Evolutionary conservation across 2,888 invertebrate species (phyloP).

Genomic region (Andrena fulva): DNA sequence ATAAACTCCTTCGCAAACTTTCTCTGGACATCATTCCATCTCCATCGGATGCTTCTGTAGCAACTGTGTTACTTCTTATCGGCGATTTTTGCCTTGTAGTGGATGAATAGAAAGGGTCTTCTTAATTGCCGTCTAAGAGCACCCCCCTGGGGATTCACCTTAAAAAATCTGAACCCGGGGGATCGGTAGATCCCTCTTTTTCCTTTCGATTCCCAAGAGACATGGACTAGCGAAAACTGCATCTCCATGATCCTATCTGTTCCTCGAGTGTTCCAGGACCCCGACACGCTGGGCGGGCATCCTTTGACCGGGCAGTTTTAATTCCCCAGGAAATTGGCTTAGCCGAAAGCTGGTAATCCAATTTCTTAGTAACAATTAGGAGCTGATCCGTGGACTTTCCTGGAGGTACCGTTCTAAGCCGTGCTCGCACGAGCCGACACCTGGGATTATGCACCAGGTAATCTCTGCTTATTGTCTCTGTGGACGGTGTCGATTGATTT

Average conservation of each 20-base stretch:
- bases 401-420: conserved; percentile 54
- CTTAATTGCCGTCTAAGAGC: background rate
- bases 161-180: background rate
- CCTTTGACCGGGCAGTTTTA: background rate
- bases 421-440: conserved; percentile 39
- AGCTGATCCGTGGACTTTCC: conserved; percentile 59
- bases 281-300: background rate
- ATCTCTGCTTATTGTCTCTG: conserved; percentile 74
- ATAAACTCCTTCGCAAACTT: too few species aligned
- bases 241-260: background rate
- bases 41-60: too few species aligned
- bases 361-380: conserved; percentile 78
- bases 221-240: conserved; percentile 6
- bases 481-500: conserved; percentile 72
- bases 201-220: conserved; percentile 29
- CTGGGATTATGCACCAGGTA: conserved; percentile 63
- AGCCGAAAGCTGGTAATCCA: conserved; percentile 72
- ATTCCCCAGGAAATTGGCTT: conserved; percentile 71
- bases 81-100: background rate
- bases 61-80: background rate
- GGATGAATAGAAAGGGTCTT: background rate
- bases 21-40: too few species aligned
- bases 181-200: background rate
- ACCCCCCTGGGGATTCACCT: background rate
- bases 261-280: background rate